phyloP scores from a whole-genome alignment of 2,888 invertebrate species.

The Conomelus anceps region DNA sequence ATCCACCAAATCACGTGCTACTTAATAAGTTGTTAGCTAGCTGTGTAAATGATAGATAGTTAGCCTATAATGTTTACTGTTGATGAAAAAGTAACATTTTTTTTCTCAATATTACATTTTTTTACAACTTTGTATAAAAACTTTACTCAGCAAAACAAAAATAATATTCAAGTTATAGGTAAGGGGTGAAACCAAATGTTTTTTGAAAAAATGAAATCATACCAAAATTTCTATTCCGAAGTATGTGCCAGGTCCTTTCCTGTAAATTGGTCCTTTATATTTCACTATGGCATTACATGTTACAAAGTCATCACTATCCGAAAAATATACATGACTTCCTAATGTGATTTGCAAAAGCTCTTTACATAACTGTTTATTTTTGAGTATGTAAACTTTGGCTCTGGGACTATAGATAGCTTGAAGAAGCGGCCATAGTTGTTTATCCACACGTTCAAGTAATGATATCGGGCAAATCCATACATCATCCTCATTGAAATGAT shows the following conservation, averaged over 20 bases:
- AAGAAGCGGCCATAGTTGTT: slow-evolving; percentile 31
- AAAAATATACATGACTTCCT: slow-evolving; percentile 31
- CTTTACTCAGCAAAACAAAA: slow-evolving; percentile 15
- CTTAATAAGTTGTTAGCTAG: too few species aligned
- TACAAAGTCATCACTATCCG: slow-evolving; percentile 24
- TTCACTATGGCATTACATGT: slow-evolving; percentile 32
- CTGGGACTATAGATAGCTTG: slow-evolving; percentile 30
- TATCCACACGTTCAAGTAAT: slow-evolving; percentile 30
- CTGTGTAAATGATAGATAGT: too few species aligned
- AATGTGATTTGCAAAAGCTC: slow-evolving; percentile 32
- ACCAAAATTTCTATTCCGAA: slow-evolving; percentile 37
- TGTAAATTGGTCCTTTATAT: slow-evolving; percentile 34
- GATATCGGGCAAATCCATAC: slow-evolving; percentile 31
- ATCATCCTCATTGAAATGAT: slow-evolving; percentile 29
- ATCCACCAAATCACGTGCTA: too few species aligned
- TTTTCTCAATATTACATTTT: too few species aligned
- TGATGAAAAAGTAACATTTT: too few species aligned
- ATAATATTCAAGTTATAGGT: background rate
- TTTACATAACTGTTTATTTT: slow-evolving; percentile 29
- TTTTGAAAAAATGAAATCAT: slow-evolving; percentile 24
- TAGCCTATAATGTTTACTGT: too few species aligned
- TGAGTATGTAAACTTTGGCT: slow-evolving; percentile 29
- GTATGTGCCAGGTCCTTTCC: slow-evolving; percentile 34
- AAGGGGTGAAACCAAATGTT: background rate
- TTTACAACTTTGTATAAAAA: slow-evolving; percentile 5